phyloP scores from a whole-genome alignment of 2,797 vertebrate genomes.

The Artibeus jamaicensis region DNA sequence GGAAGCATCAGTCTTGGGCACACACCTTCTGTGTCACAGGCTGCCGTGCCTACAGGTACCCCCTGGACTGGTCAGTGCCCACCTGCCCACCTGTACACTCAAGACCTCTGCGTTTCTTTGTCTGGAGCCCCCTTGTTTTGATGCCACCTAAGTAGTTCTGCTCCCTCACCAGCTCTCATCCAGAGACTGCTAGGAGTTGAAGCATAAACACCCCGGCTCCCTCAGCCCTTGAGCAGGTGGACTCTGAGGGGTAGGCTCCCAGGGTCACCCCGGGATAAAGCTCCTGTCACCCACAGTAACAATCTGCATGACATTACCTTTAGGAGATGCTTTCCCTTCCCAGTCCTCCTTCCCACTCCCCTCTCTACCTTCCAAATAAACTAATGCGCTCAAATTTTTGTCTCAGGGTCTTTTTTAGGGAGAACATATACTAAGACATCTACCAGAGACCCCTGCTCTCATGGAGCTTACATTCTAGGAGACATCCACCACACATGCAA shows the following conservation, averaged over 20 bases:
- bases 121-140: too few relatives aligned
- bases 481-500: neutral
- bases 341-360: neutral
- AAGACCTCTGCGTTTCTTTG: neutral
- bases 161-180: too few relatives aligned
- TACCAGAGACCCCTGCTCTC: neutral
- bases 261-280: neutral
- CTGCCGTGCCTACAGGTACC: too few relatives aligned
- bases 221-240: neutral
- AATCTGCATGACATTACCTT: neutral
- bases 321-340: too few relatives aligned
- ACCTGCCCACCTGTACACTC: too few relatives aligned
- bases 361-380: neutral
- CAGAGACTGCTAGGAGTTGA: neutral
- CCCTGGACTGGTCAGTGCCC: fast-evolving
- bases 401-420: neutral
- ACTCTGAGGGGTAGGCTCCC: neutral
- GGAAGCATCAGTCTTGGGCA: neutral
- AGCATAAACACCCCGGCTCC: too few relatives aligned
- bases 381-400: neutral
- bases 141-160: too few relatives aligned
- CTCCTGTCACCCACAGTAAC: neutral
- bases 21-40: too few relatives aligned
- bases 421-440: neutral
- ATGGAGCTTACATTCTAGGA: neutral